These are phyloP conservation scores for Margarornis squamiger DNA, from an alignment of 2,797 vertebrate genomes.

Conservation along the genomic window DNA sequence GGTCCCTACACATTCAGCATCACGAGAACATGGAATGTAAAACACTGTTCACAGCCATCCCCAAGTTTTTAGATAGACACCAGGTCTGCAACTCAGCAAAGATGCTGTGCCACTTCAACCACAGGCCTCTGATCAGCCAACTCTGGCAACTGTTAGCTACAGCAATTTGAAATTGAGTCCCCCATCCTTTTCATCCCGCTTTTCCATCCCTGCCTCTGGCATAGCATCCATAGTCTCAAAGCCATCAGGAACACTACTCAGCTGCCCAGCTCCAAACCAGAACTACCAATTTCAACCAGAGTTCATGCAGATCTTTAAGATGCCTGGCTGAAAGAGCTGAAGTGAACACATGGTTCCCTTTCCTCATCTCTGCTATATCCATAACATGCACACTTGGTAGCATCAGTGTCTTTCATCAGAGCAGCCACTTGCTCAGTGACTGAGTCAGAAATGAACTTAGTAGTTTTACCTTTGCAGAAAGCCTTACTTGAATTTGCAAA, in stretches of 20 bases:
- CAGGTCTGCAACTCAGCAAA: not conserved
- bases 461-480: not conserved
- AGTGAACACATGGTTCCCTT: not conserved
- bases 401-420: not conserved
- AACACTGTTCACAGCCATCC: not conserved
- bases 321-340: not conserved
- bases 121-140: not conserved
- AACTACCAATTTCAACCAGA: not conserved
- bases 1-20: not conserved
- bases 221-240: not conserved
- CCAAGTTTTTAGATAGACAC: not conserved
- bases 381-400: not conserved
- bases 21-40: not conserved
- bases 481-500: not conserved
- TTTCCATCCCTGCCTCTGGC: not conserved
- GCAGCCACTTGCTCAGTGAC: not conserved
- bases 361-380: not conserved
- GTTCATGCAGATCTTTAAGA: not conserved
- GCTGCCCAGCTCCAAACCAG: not conserved
- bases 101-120: not conserved
- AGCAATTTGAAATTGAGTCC: not conserved
- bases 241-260: not conserved
- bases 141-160: not conserved
- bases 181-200: not conserved
- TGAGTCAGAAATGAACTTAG: not conserved